Conservation (phyloP, 1,140 invertebrate species). For the Papilio glaucus region DNA sequence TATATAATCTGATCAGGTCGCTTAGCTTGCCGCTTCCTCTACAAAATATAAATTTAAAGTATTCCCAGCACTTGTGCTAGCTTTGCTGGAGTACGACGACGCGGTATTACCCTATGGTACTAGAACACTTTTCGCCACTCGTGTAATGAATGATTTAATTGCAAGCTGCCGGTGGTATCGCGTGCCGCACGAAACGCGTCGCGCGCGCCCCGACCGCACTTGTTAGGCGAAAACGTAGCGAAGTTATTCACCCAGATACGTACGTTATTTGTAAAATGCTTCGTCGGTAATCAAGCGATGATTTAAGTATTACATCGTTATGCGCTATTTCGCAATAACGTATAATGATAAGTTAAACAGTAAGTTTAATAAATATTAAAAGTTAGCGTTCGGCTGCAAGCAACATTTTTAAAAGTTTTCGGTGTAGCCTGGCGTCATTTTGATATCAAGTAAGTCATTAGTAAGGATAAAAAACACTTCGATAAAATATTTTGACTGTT, state of each 20-base stretch:
- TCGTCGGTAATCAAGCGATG: slow-evolving; percentile 18
- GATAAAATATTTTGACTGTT: too few relatives aligned
- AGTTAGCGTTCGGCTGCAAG: too few relatives aligned
- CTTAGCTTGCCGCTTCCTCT: too few relatives aligned
- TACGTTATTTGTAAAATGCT: slow-evolving; percentile 25
- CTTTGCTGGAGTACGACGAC: neutral
- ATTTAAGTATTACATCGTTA: slow-evolving; percentile 9
- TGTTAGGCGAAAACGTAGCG: slow-evolving; percentile 30
- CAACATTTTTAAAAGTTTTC: too few relatives aligned
- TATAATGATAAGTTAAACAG: neutral
- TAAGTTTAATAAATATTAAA: neutral
- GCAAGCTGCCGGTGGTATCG: slow-evolving; percentile 31
- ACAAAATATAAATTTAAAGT: too few relatives aligned
- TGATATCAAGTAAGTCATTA: too few relatives aligned
- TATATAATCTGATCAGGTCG: too few relatives aligned
- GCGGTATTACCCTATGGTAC: neutral
- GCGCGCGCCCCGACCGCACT: neutral
- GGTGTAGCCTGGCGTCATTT: too few relatives aligned
- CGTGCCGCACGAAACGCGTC: slow-evolving; percentile 28
- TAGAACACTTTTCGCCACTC: slow-evolving; percentile 34
- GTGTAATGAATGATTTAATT: slow-evolving; percentile 39
- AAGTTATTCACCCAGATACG: slow-evolving; percentile 24
- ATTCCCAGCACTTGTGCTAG: too few relatives aligned
- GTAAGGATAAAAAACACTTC: too few relatives aligned
- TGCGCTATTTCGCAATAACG: slow-evolving; percentile 16